Conservation (phyloP, 2,113 vertebrate genomes). For the Balaenoptera acutorostrata region DNA sequence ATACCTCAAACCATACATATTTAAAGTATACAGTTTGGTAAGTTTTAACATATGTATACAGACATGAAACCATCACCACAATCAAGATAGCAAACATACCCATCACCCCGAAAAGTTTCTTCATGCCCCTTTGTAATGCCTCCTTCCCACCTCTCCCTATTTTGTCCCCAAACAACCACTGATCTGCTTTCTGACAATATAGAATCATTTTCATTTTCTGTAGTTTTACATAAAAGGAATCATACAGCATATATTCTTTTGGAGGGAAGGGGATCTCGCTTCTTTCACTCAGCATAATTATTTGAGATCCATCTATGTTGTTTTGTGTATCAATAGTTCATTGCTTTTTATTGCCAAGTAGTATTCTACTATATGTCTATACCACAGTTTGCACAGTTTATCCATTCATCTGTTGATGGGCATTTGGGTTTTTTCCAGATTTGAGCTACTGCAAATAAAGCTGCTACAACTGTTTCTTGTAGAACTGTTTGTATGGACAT, state of each 20-base stretch:
- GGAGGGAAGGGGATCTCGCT: not conserved
- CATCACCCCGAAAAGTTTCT: not conserved
- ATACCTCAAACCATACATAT: constrained; percentile 2
- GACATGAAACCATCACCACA: not conserved
- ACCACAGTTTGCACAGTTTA: not conserved
- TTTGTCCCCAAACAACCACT: not conserved
- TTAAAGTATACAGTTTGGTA: not conserved
- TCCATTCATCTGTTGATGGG: not conserved
- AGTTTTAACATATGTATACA: not conserved
- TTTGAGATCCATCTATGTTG: not conserved
- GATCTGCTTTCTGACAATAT: not conserved
- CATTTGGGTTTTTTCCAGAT: not conserved
- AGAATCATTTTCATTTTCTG: not conserved
- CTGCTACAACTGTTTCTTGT: not conserved
- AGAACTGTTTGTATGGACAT: not conserved
- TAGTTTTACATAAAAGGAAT: not conserved
- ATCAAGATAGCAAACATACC: not conserved
- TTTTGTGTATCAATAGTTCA: not conserved
- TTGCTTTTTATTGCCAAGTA: not conserved
- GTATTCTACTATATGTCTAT: not conserved
- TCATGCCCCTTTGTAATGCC: not conserved
- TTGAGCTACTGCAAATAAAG: not conserved
- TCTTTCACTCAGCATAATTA: not conserved
- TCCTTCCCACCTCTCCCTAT: not conserved
- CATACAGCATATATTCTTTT: not conserved